These are phyloP conservation scores for Nothocercus nigrocapillus DNA, from an alignment of 2,113 vertebrate species.

Conservation along the genomic window DNA sequence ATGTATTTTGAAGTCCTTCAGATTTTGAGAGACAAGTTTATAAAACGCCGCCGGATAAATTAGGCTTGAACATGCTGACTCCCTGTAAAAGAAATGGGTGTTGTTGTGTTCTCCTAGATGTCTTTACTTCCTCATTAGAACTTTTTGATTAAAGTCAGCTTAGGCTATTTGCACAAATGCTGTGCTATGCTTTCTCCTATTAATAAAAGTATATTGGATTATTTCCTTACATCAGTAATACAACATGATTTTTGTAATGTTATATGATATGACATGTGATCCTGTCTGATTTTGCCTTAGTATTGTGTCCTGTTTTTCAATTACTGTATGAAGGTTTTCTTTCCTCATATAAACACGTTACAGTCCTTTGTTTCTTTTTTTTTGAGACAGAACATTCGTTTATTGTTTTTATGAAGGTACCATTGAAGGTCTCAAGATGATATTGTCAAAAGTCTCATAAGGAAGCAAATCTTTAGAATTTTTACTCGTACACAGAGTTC, in stretches of 20 bases:
- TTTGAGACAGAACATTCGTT: neutral
- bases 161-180: neutral
- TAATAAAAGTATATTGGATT: neutral
- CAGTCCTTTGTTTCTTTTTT: neutral
- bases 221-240: neutral
- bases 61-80: neutral
- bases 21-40: too few relatives aligned
- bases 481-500: neutral
- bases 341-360: neutral
- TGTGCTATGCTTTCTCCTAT: neutral
- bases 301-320: neutral
- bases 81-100: neutral
- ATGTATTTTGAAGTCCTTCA: neutral
- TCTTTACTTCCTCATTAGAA: neutral
- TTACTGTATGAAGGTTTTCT: neutral
- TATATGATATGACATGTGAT: neutral
- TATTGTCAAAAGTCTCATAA: neutral
- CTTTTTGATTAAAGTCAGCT: neutral
- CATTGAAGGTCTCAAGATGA: neutral
- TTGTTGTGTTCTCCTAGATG: neutral
- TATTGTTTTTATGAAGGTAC: neutral
- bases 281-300: neutral
- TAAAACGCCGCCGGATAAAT: neutral
- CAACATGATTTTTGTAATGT: neutral
- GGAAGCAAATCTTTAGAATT: neutral